Evolutionary conservation across 2,888 invertebrate species (phyloP), one percentile per base, ranked within the genome.

Genomic region (Himalopsyche kuldschensis): DNA sequence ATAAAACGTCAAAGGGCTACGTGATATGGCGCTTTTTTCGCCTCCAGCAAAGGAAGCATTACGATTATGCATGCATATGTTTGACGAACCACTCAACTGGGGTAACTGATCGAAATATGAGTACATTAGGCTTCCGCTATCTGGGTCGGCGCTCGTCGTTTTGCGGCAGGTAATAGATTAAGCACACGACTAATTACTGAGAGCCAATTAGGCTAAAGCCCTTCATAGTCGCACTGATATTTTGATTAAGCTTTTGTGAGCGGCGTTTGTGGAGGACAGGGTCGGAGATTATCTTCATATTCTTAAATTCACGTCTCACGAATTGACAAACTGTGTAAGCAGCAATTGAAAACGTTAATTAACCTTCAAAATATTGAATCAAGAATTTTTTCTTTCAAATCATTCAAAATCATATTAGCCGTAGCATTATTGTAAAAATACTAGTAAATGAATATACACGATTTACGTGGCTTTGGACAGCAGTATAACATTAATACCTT

Each of bases 211-310:
- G 82, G 79, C 78, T 79, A 81, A 83, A 78, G 82, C 85, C 83
- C 82, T 85, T 82, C 82, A 79, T 78, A 80, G 82, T 79, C 85
- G 78, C 79, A 81, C 79, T 83, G 82, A 82, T 83, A 83, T 85
- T 85, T 82, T 80, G 85, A 84, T 85, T 82, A 85, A 80, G 82
- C 85, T 83, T 85, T 85, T 84, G 83, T 80, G 82, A 77, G 78
- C 47, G 35, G 55, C 20, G 11, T n/a, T 30, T 8, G 30, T n/a
- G 77, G 77, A 47, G 75, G 41, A 80, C 46, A 27, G 63, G 5
- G 35, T 31, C 24, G 30, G 32, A 78, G 80, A 63, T 84, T 79
- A 82, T 84, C 82, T 78, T 31, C 69, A 35, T 78, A 81, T 84
- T 80, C 80, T 77, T 69, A 83, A 83, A 75, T 47, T 47, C 48